These are phyloP conservation scores for Musca domestica DNA, from an alignment of 1,140 invertebrate species.

Conservation along the genomic window DNA sequence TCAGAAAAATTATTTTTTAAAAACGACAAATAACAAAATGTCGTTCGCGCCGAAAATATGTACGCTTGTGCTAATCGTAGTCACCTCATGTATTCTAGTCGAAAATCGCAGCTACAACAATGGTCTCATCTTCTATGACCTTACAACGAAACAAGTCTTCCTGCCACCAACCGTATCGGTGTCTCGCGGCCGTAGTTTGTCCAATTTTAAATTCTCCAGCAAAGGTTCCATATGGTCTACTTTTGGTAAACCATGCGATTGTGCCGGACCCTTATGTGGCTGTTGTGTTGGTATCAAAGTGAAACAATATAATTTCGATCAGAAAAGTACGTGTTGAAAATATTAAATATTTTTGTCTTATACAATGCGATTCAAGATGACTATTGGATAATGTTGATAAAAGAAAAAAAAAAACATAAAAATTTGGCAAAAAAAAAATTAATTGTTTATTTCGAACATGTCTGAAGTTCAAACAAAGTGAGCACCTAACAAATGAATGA, in stretches of 20 bases:
- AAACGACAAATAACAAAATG: constrained; percentile 4
- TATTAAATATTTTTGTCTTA: constrained; percentile 3
- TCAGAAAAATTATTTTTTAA: constrained; percentile 2
- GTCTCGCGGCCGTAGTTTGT: constrained; percentile 42
- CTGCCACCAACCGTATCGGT: constrained; percentile 48
- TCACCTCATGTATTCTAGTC: not conserved
- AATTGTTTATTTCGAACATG: no score
- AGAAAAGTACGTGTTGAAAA: constrained; percentile 38
- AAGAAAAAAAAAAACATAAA: no score
- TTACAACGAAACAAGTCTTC: constrained; percentile 35
- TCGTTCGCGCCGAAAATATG: constrained; percentile 6
- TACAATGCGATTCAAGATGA: no score
- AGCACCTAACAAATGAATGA: no score
- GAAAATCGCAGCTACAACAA: constrained; percentile 44
- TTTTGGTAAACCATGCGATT: constrained; percentile 47
- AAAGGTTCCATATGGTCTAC: constrained; percentile 50
- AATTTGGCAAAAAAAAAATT: not conserved
- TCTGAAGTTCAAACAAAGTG: not conserved
- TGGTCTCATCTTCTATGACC: constrained; percentile 46
- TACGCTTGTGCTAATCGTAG: not conserved
- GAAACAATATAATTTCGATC: constrained; percentile 45
- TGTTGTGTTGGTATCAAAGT: constrained; percentile 49
- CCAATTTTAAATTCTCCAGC: constrained; percentile 43
- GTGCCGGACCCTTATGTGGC: constrained; percentile 35
- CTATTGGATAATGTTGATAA: not conserved